Conservation (phyloP, 2,888 invertebrate species). For the Operophtera brumata region DNA sequence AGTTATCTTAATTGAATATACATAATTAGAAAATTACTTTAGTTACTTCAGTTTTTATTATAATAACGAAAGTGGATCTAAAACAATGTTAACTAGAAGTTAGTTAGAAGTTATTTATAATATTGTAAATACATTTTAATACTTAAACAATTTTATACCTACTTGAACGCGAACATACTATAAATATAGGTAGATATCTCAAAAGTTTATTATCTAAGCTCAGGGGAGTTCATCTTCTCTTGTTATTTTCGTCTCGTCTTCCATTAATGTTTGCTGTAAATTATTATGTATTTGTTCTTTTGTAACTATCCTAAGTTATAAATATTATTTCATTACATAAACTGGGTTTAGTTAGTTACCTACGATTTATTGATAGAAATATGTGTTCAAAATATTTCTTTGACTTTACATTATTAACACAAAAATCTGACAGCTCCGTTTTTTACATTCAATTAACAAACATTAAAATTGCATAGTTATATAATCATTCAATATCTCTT, state of each 20-base stretch:
- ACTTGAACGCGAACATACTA: slow-evolving; percentile 51
- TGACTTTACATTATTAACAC: no score
- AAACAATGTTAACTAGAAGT: slow-evolving; percentile 37
- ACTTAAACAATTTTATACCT: slow-evolving; percentile 63
- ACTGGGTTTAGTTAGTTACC: no score
- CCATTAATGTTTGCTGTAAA: slow-evolving; percentile 45
- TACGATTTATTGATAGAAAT: no score
- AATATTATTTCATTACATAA: no score
- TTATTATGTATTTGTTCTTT: slow-evolving; percentile 28
- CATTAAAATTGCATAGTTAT: no score
- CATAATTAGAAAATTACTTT: background rate
- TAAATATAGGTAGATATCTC: slow-evolving; percentile 35
- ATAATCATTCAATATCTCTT: background rate
- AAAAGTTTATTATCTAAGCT: slow-evolving; percentile 41
- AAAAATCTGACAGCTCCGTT: background rate
- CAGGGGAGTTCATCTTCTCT: slow-evolving; percentile 42
- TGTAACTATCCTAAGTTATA: background rate
- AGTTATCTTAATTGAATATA: background rate
- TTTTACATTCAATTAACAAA: background rate
- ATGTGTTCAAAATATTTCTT: no score
- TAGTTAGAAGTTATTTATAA: slow-evolving; percentile 50
- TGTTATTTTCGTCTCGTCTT: slow-evolving; percentile 62
- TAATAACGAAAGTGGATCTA: slow-evolving; percentile 3
- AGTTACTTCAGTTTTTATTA: background rate
- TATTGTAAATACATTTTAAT: slow-evolving; percentile 68